These are phyloP conservation scores for Choristoneura fumiferana DNA, from an alignment of 1,140 invertebrate genomes.

Conservation along the genomic window DNA sequence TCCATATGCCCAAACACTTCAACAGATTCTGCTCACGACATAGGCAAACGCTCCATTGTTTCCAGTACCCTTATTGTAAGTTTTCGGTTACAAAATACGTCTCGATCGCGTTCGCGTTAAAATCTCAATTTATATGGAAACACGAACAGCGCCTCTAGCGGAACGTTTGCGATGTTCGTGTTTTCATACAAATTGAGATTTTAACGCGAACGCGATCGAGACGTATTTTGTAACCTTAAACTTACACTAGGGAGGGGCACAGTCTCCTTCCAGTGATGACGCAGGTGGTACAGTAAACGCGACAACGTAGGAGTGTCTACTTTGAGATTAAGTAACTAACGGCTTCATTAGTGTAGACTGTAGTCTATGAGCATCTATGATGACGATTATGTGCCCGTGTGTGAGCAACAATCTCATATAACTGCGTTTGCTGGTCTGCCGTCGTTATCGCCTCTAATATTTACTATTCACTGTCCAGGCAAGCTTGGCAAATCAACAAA, in stretches of 20 bases:
- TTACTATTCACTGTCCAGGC: neutral
- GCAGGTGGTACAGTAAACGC: neutral
- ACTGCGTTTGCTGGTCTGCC: neutral
- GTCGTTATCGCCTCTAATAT: neutral
- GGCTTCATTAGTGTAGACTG: neutral
- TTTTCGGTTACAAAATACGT: too few species aligned
- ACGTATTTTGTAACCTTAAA: too few species aligned
- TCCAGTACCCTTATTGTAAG: too few species aligned
- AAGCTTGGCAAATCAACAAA: neutral
- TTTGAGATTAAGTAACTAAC: slow-evolving; percentile 1
- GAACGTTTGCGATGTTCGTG: too few species aligned
- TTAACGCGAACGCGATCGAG: too few species aligned
- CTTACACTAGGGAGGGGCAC: too few species aligned
- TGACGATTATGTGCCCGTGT: too few species aligned
- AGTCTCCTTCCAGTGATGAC: slow-evolving; percentile 11
- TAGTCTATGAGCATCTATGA: neutral
- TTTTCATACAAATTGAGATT: too few species aligned
- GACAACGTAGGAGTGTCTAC: neutral
- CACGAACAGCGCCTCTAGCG: too few species aligned
- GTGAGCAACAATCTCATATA: neutral
- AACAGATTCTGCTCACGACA: neutral
- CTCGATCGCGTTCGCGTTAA: too few species aligned
- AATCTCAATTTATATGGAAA: too few species aligned
- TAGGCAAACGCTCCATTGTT: neutral
- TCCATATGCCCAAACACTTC: neutral